Base-by-base conservation (phyloP, 1,140 invertebrate genomes). In the Coptotermes formosanus region DNA sequence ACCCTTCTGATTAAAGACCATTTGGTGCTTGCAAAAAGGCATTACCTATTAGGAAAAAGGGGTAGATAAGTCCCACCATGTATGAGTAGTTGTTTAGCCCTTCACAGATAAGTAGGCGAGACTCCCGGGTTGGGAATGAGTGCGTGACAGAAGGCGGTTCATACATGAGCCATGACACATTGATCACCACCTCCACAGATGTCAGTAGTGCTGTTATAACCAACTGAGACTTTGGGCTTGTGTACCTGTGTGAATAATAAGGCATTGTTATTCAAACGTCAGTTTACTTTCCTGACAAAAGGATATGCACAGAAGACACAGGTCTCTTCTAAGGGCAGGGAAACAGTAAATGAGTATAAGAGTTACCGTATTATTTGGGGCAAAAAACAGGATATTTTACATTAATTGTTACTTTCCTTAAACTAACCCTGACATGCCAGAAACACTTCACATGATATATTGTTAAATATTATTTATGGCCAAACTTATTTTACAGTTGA, bases 51-150 rank as follows among this genome's bases (percentile, higher is more conserved):
- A 94, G 89, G n/a, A 93, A 86, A 43, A 93, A 91, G 8, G 93
- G 93, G 87, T 94, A 94, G 32, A 93, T 89, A 23, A 94, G 89
- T 0, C 92, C 92, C 21, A 92, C 88, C 88, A 93, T 90, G 87
- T 93, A 94, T 0, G 92, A 92, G 45, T 91, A 90, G 83, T 92
- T 90, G 32, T 93, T 91, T 9, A 93, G 90, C 0, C 93, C 93
- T 32, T 91, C 88, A 83, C 93, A 93, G 45, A 92, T 91, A 30
- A 89, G 88, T 4, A 92, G 82, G 59, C 90, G 89, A 0, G 88
- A 88, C 9, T 91, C 90, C 84, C 92, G 89, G 23, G 90, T 90
- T 6, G 93, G 91, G 88, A 91, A 92, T 9, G 91, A 89, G 86
- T 91, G 89, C 0, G 89, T 90, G 0, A 91, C 90, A 0, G 85